A percentile compares a stretch with the other conserved stretches of the same genome.
phyloP scores from a whole-genome alignment of 2,888 invertebrate genomes.

The Trachelus iudaicus region DNA sequence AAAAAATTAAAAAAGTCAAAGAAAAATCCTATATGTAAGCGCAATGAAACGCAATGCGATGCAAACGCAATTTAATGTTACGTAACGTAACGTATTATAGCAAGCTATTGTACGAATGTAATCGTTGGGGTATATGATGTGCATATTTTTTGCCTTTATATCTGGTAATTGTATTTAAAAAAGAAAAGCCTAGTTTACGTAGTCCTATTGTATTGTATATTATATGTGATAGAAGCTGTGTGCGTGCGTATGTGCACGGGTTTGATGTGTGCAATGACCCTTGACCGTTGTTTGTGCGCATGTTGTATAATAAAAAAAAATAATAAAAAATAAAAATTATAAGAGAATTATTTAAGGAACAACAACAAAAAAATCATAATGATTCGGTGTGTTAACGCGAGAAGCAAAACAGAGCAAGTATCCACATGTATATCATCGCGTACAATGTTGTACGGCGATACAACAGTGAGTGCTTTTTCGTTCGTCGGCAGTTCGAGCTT shows the following conservation, averaged over 20 bases:
- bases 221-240: slow-evolving; percentile 39
- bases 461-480: slow-evolving; percentile 22
- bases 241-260: slow-evolving; percentile 26
- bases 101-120: slow-evolving; percentile 51
- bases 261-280: slow-evolving; percentile 22
- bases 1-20: not conserved
- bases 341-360: not conserved
- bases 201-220: slow-evolving; percentile 42
- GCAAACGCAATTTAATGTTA: not conserved
- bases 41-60: not conserved
- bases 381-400: slow-evolving; percentile 24
- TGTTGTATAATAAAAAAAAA: not conserved
- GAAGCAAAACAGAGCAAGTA: slow-evolving; percentile 32
- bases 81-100: slow-evolving; percentile 3
- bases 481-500: slow-evolving; percentile 43
- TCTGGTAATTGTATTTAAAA: slow-evolving; percentile 33
- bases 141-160: slow-evolving; percentile 20
- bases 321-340: slow-evolving; percentile 26
- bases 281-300: slow-evolving; percentile 37
- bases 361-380: not conserved
- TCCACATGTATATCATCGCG: not conserved
- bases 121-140: slow-evolving; percentile 33
- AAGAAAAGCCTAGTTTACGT: slow-evolving; percentile 43
- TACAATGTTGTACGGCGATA: not conserved
- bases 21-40: not conserved